phyloP scores from a whole-genome alignment of 1,140 invertebrate species.

The Philopotamus ludificatus region DNA sequence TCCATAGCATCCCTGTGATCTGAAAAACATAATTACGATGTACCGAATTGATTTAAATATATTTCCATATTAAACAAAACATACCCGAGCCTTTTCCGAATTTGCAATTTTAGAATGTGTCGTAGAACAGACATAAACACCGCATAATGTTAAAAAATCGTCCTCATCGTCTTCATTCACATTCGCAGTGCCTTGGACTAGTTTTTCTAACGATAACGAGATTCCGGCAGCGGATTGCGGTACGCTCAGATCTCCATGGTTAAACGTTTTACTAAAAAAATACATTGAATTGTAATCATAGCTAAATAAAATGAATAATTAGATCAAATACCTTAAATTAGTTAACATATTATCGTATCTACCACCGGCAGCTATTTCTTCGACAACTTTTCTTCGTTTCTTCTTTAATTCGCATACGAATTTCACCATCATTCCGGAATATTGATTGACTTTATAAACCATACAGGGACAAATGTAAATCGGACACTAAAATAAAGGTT shows the following conservation, averaged over 20 bases:
- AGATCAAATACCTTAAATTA: slow-evolving; percentile 43
- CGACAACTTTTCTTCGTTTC: slow-evolving; percentile 56
- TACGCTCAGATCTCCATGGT: slow-evolving; percentile 46
- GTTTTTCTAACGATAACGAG: slow-evolving; percentile 68
- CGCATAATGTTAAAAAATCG: slow-evolving; percentile 48
- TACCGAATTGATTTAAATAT: neutral
- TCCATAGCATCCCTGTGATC: slow-evolving; percentile 43
- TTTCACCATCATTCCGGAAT: slow-evolving; percentile 73
- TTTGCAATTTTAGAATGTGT: slow-evolving; percentile 53
- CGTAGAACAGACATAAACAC: slow-evolving; percentile 64
- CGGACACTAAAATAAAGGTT: slow-evolving; percentile 54
- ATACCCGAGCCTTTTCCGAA: slow-evolving; percentile 63
- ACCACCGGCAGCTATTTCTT: slow-evolving; percentile 70
- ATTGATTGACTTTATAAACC: slow-evolving; percentile 64
- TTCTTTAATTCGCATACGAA: slow-evolving; percentile 64
- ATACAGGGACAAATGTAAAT: slow-evolving; percentile 64
- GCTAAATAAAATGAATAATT: neutral
- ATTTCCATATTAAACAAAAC: neutral
- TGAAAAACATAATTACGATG: neutral
- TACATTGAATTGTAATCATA: no score
- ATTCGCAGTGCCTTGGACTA: slow-evolving; percentile 59
- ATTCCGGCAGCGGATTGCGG: slow-evolving; percentile 67
- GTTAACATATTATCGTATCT: slow-evolving; percentile 53
- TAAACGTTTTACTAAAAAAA: slow-evolving; percentile 48
- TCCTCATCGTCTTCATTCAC: slow-evolving; percentile 45